phyloP scores from a whole-genome alignment of 2,888 invertebrate genomes.

The Polydrusus tereticollis region DNA sequence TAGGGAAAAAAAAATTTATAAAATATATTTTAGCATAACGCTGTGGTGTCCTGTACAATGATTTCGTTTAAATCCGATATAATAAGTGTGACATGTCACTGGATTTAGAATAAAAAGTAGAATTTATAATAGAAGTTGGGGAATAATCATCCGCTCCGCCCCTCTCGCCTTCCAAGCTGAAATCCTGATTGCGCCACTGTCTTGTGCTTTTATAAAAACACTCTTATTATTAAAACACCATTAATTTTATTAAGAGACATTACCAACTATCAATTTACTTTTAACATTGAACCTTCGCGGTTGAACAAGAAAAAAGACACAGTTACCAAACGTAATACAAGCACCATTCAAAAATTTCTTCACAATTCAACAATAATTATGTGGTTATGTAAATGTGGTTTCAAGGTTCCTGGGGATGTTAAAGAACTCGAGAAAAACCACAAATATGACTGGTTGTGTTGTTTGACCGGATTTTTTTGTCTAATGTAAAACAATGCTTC shows the following conservation, averaged over 20 bases:
- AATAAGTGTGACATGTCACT: no score
- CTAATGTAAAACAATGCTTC: no score
- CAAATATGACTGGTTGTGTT: background rate
- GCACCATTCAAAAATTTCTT: conserved; percentile 5
- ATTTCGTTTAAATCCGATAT: no score
- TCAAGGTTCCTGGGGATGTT: background rate
- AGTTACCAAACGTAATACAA: conserved; percentile 3
- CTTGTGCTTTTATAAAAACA: background rate
- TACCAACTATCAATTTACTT: background rate
- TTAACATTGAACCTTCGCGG: conserved; percentile 7
- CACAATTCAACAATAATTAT: conserved; percentile 1
- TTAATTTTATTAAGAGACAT: background rate
- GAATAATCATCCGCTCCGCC: no score
- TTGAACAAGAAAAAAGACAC: conserved; percentile 1
- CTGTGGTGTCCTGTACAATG: no score
- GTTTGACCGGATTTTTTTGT: background rate
- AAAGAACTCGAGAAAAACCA: background rate
- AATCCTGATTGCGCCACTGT: no score
- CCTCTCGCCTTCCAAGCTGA: no score
- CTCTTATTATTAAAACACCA: conserved; percentile 1
- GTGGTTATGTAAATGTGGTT: conserved; percentile 8
- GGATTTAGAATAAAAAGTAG: no score
- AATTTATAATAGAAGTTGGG: no score
- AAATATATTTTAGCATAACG: no score
- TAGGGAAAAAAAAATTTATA: no score